Conservation (phyloP, 2,888 invertebrate genomes). For the Tricholauxania praeusta region DNA sequence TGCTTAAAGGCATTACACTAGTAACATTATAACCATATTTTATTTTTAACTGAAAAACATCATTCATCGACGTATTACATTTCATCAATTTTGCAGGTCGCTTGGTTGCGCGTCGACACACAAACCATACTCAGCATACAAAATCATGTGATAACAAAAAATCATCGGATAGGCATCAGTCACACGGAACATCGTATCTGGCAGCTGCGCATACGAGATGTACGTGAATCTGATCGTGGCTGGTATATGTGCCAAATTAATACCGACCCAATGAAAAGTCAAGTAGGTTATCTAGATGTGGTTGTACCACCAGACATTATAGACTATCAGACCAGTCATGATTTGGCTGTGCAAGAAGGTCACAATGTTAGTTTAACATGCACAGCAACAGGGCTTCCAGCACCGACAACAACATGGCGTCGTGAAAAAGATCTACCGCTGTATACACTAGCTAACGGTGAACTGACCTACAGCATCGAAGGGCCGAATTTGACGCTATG, state of each 20-base stretch:
- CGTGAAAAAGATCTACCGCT: constrained; percentile 81
- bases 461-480: constrained; percentile 61
- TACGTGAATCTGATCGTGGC: constrained; percentile 83
- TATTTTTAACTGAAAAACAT: too few species aligned
- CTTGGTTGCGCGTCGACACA: constrained; percentile 90
- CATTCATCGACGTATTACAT: not conserved
- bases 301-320: constrained; percentile 90
- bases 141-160: constrained; percentile 90
- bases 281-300: constrained; percentile 87
- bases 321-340: constrained; percentile 87
- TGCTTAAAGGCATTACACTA: too few species aligned
- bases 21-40: too few species aligned
- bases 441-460: constrained; percentile 48
- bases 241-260: constrained; percentile 97
- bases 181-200: constrained; percentile 88
- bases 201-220: constrained; percentile 88
- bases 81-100: constrained; percentile 74
- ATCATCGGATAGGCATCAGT: constrained; percentile 85
- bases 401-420: constrained; percentile 88
- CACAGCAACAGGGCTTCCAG: constrained; percentile 88
- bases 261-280: constrained; percentile 93
- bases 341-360: constrained; percentile 87
- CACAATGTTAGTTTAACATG: constrained; percentile 88
- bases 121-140: constrained; percentile 93
- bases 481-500: constrained; percentile 62